These are phyloP conservation scores for Drosophila sucinea DNA, from an alignment of 1,140 invertebrate genomes.

Conservation along the genomic window DNA sequence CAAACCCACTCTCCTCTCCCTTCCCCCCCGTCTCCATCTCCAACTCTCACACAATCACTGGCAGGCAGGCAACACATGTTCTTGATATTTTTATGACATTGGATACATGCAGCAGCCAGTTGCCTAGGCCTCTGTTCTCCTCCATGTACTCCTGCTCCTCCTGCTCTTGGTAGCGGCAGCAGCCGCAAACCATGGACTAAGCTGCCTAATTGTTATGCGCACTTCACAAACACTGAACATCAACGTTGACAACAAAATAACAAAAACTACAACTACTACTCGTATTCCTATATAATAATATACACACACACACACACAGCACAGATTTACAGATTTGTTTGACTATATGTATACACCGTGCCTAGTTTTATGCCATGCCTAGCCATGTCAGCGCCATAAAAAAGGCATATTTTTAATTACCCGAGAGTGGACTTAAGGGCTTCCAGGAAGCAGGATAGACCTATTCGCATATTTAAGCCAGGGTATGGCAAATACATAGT, in stretches of 20 bases:
- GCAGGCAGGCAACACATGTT: slow-evolving; percentile 66
- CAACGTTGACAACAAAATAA: slow-evolving; percentile 39
- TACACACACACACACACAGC: not conserved
- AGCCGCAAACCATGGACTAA: slow-evolving; percentile 44
- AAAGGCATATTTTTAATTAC: slow-evolving; percentile 50
- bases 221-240: slow-evolving; percentile 49
- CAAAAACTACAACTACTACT: slow-evolving; percentile 23
- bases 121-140: slow-evolving; percentile 10
- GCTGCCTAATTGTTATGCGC: slow-evolving; percentile 73
- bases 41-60: slow-evolving; percentile 41
- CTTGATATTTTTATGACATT: slow-evolving; percentile 69
- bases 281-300: slow-evolving; percentile 14
- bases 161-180: not conserved
- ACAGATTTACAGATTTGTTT: slow-evolving; percentile 40
- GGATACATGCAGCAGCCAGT: slow-evolving; percentile 55
- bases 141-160: not conserved
- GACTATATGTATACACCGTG: slow-evolving; percentile 22
- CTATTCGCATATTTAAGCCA: not conserved
- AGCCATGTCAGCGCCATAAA: slow-evolving; percentile 46
- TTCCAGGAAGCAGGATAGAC: not conserved
- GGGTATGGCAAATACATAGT: slow-evolving; percentile 2
- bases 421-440: slow-evolving; percentile 47
- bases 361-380: slow-evolving; percentile 17
- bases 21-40: not conserved
- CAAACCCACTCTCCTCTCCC: slow-evolving; percentile 4